Evolutionary conservation across 1,140 invertebrate species (phyloP).

Genomic region (Heterodera carotae): DNA sequence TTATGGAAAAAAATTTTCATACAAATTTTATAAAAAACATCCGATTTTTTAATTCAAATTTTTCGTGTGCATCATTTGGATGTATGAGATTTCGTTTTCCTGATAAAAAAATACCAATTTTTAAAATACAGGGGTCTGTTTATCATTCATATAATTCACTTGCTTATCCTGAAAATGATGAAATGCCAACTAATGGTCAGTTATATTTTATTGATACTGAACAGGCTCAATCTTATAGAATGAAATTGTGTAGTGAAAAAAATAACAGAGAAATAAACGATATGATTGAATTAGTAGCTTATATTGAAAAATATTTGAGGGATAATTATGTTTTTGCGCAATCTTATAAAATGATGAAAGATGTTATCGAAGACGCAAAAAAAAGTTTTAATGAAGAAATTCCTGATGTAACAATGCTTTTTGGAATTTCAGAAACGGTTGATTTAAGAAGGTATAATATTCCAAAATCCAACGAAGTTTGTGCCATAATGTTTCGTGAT

Average conservation of each 20-base stretch:
- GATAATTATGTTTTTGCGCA: slow-evolving; percentile 7
- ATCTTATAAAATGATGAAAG: slow-evolving; percentile 7
- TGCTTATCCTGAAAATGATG: not conserved
- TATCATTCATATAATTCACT: not conserved
- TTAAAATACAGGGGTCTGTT: slow-evolving; percentile 1
- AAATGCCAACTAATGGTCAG: not conserved
- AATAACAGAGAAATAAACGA: not conserved
- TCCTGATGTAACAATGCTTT: slow-evolving; percentile 11
- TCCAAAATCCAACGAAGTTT: not conserved
- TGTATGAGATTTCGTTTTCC: slow-evolving; percentile 4
- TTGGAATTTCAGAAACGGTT: not conserved
- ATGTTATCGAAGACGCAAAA: not conserved
- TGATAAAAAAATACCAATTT: not conserved
- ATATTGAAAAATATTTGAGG: not conserved
- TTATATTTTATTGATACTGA: not conserved
- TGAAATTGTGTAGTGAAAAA: not conserved
- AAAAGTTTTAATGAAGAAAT: not conserved
- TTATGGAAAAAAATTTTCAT: not conserved
- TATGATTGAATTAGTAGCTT: not conserved
- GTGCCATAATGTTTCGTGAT: not conserved
- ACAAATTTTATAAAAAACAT: not conserved
- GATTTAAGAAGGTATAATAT: slow-evolving; percentile 4
- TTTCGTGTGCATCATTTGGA: not conserved
- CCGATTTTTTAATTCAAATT: not conserved
- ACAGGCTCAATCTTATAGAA: not conserved